These are phyloP conservation scores for Pempheris klunzingeri DNA, from an alignment of 2,797 vertebrate species.

Conservation along the genomic window DNA sequence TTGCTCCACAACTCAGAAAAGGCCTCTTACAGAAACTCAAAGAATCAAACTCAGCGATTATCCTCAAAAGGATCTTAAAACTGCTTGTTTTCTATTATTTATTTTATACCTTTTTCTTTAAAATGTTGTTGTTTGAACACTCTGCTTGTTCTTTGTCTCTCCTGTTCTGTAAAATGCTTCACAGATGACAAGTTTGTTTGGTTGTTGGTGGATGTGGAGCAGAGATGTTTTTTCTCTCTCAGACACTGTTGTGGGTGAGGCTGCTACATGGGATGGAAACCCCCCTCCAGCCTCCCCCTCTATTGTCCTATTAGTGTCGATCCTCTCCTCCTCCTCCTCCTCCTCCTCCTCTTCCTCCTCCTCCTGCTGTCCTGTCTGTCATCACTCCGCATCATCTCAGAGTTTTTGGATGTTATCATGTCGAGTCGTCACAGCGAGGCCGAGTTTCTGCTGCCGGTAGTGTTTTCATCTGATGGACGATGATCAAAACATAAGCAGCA, in stretches of 20 bases:
- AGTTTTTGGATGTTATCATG: conserved; percentile 15
- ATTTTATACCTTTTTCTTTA: neutral
- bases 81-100: neutral
- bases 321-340: conserved; percentile 23
- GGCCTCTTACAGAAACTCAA: neutral
- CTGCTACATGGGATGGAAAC: conserved; percentile 62
- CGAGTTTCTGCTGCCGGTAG: conserved; percentile 6
- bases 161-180: neutral
- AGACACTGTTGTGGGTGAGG: conserved; percentile 51
- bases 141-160: neutral
- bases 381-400: conserved; percentile 35
- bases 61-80: conserved; percentile 9
- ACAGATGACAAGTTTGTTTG: neutral
- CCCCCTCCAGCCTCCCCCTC: conserved; percentile 37
- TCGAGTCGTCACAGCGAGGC: neutral
- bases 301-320: conserved; percentile 48
- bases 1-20: neutral
- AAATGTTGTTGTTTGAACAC: neutral
- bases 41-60: neutral
- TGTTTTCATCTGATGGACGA: conserved; percentile 7
- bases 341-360: conserved; percentile 13
- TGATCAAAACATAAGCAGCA: neutral
- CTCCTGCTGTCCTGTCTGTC: conserved; percentile 26
- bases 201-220: neutral
- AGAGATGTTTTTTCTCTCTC: conserved; percentile 11